phyloP scores from a whole-genome alignment of 1,140 invertebrate genomes.

The Drosophila burlai region DNA sequence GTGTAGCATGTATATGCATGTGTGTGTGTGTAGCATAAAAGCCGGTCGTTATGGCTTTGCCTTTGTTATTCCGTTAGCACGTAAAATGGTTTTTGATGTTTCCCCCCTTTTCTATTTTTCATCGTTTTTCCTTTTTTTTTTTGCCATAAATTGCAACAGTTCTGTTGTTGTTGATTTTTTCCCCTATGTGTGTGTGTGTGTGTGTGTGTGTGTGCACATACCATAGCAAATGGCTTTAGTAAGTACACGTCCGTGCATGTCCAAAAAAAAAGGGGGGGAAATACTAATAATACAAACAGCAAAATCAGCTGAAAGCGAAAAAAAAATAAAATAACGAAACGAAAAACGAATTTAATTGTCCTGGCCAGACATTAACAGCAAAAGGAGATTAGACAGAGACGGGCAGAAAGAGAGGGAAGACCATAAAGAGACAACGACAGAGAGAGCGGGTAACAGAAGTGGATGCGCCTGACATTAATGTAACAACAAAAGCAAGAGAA shows the following conservation, averaged over 20 bases:
- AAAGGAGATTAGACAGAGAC: slow-evolving; percentile 19
- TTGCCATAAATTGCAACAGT: slow-evolving; percentile 68
- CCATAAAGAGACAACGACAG: background rate
- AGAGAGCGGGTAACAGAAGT: background rate
- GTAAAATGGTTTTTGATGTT: slow-evolving; percentile 71
- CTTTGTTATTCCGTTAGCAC: slow-evolving; percentile 77
- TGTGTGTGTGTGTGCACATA: slow-evolving; percentile 13
- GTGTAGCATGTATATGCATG: slow-evolving; percentile 7
- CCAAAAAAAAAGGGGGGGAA: background rate
- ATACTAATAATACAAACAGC: slow-evolving; percentile 10
- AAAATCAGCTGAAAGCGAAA: slow-evolving; percentile 28
- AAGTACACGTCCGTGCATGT: slow-evolving; percentile 29
- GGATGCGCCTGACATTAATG: slow-evolving; percentile 27
- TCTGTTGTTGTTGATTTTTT: slow-evolving; percentile 14
- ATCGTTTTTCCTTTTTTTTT: slow-evolving; percentile 5
- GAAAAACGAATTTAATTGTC: slow-evolving; percentile 39
- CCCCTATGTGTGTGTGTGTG: background rate
- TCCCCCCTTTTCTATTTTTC: slow-evolving; percentile 5
- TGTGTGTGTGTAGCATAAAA: slow-evolving; percentile 27
- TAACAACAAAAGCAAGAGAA: slow-evolving; percentile 35
- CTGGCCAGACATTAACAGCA: slow-evolving; percentile 35
- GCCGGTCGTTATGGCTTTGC: slow-evolving; percentile 66
- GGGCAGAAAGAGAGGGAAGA: background rate
- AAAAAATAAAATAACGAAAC: background rate
- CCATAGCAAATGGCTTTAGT: slow-evolving; percentile 45